Percentiles rank a stretch among this genome's conserved stretches.
Evolutionary conservation across 1,140 invertebrate genomes (phyloP).

Genomic region (Tetraneura akinire): DNA sequence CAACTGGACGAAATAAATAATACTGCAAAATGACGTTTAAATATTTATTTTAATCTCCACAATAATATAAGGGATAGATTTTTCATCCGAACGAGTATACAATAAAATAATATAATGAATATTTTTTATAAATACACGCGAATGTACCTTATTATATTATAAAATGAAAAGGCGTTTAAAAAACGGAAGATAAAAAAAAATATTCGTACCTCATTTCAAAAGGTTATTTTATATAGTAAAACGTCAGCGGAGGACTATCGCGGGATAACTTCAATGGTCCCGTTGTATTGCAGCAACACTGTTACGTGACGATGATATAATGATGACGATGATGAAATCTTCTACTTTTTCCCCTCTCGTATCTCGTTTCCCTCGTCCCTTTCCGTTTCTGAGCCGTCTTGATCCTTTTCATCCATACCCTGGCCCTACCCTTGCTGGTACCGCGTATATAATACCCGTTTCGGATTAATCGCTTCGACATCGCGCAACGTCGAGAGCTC

Average conservation of each 20-base stretch:
- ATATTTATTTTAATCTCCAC: too few relatives aligned
- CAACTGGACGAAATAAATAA: too few relatives aligned
- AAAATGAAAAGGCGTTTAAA: conserved; percentile 1
- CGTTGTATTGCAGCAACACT: not conserved
- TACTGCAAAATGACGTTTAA: too few relatives aligned
- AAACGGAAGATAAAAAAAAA: not conserved
- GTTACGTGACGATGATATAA: conserved; percentile 10
- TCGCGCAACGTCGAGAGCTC: conserved; percentile 36
- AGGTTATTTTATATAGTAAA: too few relatives aligned
- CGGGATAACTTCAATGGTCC: conserved; percentile 24
- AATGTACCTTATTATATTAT: not conserved
- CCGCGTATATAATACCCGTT: conserved; percentile 5
- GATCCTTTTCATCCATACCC: conserved; percentile 21
- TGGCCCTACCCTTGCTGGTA: not conserved
- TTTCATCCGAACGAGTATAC: too few relatives aligned
- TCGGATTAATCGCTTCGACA: conserved; percentile 38
- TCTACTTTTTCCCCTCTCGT: not conserved
- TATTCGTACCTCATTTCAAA: not conserved
- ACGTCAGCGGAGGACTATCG: not conserved
- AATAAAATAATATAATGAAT: too few relatives aligned
- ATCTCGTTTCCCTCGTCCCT: too few relatives aligned
- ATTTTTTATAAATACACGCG: too few relatives aligned
- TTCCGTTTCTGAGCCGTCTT: conserved; percentile 16
- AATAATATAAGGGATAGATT: too few relatives aligned
- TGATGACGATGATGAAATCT: conserved; percentile 38